Percentiles rank a stretch among this genome's conserved stretches.
Conservation (phyloP, 2,888 invertebrate species). For the Pandemis corylana region DNA sequence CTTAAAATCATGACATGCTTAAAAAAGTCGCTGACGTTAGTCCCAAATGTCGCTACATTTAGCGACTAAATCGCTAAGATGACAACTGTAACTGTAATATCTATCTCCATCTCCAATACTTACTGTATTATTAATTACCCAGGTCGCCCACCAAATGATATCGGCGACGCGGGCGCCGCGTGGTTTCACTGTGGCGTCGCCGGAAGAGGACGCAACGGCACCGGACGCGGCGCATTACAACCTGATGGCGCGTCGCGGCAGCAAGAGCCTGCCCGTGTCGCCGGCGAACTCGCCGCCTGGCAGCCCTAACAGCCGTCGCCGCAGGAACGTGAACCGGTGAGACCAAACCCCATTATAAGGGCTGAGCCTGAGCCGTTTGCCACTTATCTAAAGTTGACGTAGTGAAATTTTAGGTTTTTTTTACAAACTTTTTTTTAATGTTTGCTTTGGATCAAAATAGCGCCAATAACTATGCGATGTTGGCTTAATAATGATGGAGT, state of each 20-base stretch:
- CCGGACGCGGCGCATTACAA: constrained; percentile 59
- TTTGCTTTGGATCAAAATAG: background rate
- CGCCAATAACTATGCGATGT: background rate
- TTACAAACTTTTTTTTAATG: background rate
- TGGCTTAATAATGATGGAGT: background rate
- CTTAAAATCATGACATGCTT: too few species aligned
- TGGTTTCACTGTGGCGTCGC: constrained; percentile 77
- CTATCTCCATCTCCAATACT: background rate
- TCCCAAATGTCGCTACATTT: too few species aligned
- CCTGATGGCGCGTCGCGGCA: constrained; percentile 84
- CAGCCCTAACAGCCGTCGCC: constrained; percentile 86
- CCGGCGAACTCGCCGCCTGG: constrained; percentile 86
- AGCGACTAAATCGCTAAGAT: too few species aligned
- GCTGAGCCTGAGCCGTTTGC: too few species aligned
- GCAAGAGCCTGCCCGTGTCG: constrained; percentile 89
- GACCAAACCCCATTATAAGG: constrained; percentile 6
- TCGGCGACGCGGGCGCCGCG: constrained; percentile 71
- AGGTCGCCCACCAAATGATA: constrained; percentile 86
- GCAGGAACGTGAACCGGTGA: constrained; percentile 86
- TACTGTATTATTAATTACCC: constrained; percentile 24
- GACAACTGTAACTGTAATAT: background rate
- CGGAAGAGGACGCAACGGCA: constrained; percentile 52
- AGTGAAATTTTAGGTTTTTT: too few species aligned
- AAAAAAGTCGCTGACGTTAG: too few species aligned
- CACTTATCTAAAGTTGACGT: too few species aligned